These are phyloP conservation scores for Microcebus ravelobensis DNA, from an alignment of 2,113 vertebrate species.

Conservation along the genomic window DNA sequence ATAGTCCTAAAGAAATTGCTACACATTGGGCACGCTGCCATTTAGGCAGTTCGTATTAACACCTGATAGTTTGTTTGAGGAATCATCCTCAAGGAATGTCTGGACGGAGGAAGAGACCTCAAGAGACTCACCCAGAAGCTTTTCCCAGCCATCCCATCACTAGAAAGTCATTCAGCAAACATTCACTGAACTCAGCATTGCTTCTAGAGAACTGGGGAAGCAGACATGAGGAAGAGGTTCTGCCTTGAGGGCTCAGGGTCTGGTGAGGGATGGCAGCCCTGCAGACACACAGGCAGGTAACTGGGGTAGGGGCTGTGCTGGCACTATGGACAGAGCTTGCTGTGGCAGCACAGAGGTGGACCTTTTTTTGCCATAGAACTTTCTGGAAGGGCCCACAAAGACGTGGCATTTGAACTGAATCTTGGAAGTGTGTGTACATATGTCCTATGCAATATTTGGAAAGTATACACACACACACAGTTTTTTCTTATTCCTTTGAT, in stretches of 20 bases:
- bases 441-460: not conserved
- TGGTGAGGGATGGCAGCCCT: not conserved
- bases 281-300: not conserved
- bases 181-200: not conserved
- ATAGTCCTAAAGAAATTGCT: not conserved
- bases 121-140: not conserved
- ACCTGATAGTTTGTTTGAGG: not conserved
- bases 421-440: not conserved
- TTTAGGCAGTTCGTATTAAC: not conserved
- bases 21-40: rapidly evolving
- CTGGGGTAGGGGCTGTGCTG: not conserved
- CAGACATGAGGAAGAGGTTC: not conserved
- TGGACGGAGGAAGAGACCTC: not conserved
- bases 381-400: not conserved
- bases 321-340: not conserved
- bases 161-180: not conserved
- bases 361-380: not conserved
- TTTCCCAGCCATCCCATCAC: not conserved
- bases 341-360: not conserved
- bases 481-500: not conserved
- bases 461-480: not conserved
- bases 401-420: not conserved
- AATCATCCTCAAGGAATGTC: not conserved
- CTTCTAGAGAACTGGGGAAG: not conserved
- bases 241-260: not conserved